Evolutionary conservation across 2,888 invertebrate species (phyloP).

Genomic region (Leptinotarsa rubiginosa): DNA sequence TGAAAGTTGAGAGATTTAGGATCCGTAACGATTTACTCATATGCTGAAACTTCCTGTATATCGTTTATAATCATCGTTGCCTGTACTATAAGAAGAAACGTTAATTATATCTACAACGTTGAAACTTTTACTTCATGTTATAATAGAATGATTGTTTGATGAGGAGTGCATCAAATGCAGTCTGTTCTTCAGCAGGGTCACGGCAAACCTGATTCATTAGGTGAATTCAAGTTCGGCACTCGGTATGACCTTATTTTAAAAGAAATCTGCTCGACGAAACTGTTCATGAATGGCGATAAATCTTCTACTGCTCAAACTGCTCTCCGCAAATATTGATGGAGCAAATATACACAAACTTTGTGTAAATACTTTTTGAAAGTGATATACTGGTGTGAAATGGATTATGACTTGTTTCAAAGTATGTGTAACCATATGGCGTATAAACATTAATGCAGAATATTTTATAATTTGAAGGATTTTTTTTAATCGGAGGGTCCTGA

Average conservation of each 20-base stretch:
- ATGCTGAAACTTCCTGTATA: no score
- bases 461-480: no score
- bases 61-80: neutral
- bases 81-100: neutral
- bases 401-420: no score
- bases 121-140: neutral
- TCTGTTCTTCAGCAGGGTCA: slow-evolving; percentile 7
- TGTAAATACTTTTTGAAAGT: neutral
- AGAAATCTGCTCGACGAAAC: neutral
- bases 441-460: no score
- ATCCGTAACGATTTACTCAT: no score
- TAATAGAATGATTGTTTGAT: slow-evolving; percentile 8
- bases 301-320: neutral
- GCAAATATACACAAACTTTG: neutral
- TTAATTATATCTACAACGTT: neutral
- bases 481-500: no score
- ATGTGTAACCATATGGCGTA: no score
- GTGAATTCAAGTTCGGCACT: slow-evolving; percentile 21
- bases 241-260: slow-evolving; percentile 17
- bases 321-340: neutral
- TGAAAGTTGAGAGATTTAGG: no score
- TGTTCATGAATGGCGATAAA: neutral
- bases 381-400: neutral
- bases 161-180: slow-evolving; percentile 12
- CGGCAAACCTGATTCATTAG: slow-evolving; percentile 21